Evolutionary conservation across 64 coral and sea anemone species (phyloP).

Genomic region (Exaiptasia diaphana): DNA sequence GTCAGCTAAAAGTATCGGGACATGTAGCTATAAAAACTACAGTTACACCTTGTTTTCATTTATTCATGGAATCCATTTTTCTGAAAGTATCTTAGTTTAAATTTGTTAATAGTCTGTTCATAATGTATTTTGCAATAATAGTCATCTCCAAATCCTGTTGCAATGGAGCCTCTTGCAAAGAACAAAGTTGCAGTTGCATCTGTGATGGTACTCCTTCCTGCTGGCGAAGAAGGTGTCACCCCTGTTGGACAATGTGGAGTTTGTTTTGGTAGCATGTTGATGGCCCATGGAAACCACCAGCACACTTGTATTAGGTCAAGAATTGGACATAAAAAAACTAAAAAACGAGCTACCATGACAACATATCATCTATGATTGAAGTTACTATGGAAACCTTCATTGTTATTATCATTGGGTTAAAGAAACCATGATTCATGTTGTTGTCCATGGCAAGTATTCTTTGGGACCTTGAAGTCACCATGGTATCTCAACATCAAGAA

Average conservation of each 20-base stretch:
- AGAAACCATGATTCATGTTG: too few relatives aligned
- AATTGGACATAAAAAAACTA: background rate
- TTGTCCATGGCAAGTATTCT: too few relatives aligned
- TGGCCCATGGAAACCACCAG: slow-evolving; percentile 11
- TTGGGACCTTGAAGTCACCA: too few relatives aligned
- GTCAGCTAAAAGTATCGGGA: too few relatives aligned
- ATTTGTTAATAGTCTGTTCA: too few relatives aligned
- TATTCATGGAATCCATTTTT: too few relatives aligned
- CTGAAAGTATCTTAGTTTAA: too few relatives aligned
- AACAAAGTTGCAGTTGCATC: slow-evolving; percentile 33
- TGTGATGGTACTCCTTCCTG: slow-evolving; percentile 44
- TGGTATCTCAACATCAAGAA: too few relatives aligned
- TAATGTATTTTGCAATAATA: too few relatives aligned
- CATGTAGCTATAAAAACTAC: too few relatives aligned
- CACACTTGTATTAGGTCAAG: background rate
- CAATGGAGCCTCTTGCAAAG: slow-evolving; percentile 50
- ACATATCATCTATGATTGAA: background rate
- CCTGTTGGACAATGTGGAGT: slow-evolving; percentile 66
- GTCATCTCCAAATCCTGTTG: slow-evolving; percentile 25
- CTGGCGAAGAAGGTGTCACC: slow-evolving; percentile 48
- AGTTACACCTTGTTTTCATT: too few relatives aligned
- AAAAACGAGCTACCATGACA: slow-evolving; percentile 1
- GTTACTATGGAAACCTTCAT: too few relatives aligned
- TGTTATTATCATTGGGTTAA: background rate
- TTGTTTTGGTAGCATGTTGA: slow-evolving; percentile 68